A percentile compares a stretch with the other conserved stretches of the same genome.
phyloP scores from a whole-genome alignment of 2,113 vertebrate species.

The Pelodiscus sinensis region DNA sequence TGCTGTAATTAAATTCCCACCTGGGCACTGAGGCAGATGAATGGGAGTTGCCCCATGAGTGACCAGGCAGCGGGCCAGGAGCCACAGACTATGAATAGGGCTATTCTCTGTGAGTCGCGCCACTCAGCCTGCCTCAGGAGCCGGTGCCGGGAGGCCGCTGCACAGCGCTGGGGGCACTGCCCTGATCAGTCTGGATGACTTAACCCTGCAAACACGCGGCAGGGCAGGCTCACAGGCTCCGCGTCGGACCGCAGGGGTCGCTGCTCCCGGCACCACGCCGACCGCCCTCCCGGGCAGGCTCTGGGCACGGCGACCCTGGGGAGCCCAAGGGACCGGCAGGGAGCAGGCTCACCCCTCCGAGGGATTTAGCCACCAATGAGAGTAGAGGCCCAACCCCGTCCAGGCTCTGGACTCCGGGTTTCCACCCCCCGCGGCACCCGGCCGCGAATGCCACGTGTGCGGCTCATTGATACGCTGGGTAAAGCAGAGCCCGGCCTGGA shows the following conservation, averaged over 20 bases:
- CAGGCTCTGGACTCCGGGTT: background rate
- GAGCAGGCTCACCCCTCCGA: background rate
- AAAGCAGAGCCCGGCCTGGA: background rate
- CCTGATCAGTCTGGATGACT: conserved; percentile 5
- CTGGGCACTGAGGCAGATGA: background rate
- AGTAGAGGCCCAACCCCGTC: background rate
- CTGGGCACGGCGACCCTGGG: too few species aligned
- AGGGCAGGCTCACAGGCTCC: background rate
- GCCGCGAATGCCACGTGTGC: too few species aligned
- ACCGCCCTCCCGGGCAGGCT: too few species aligned
- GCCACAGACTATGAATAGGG: conserved; percentile 7
- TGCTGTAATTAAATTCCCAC: background rate
- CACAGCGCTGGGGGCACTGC: background rate
- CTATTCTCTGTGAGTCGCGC: conserved; percentile 9
- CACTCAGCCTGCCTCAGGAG: too few species aligned
- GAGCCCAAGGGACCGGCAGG: background rate
- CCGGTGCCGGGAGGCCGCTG: too few species aligned
- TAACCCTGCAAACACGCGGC: background rate
- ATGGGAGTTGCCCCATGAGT: background rate
- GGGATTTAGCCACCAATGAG: background rate
- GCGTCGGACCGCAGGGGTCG: background rate
- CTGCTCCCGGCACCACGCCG: background rate
- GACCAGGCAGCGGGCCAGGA: background rate
- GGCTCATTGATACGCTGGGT: background rate
- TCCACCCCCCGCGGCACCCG: too few species aligned